A percentile compares a stretch with the other conserved stretches of the same genome.
Conservation (phyloP, 2,113 vertebrate genomes). For the Columba janthina region DNA sequence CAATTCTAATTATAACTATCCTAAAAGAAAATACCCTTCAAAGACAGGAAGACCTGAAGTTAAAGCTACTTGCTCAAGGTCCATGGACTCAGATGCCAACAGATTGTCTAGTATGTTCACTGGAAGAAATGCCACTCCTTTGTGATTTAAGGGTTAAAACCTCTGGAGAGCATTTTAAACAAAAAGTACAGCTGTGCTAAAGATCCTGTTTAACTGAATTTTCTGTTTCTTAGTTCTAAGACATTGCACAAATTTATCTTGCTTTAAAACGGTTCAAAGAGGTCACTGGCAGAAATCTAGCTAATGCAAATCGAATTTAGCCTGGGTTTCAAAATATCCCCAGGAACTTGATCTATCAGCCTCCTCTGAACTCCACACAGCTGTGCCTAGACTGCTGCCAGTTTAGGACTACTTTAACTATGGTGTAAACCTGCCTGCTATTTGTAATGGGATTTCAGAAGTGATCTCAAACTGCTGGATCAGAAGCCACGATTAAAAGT, state of each 20-base stretch:
- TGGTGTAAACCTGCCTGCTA: background rate
- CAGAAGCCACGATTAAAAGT: background rate
- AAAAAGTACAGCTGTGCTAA: background rate
- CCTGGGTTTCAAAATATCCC: background rate
- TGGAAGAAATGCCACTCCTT: background rate
- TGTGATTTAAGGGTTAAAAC: background rate
- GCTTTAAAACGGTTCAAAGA: background rate
- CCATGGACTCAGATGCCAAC: background rate
- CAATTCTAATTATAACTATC: background rate
- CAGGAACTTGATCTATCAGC: background rate
- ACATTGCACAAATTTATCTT: background rate
- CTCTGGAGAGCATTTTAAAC: background rate
- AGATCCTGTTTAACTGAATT: background rate
- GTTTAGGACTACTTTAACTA: background rate
- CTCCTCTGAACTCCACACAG: accelerated
- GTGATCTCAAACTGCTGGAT: background rate
- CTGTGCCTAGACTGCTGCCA: background rate
- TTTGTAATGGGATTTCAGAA: background rate
- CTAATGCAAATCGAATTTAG: background rate
- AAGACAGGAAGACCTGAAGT: background rate
- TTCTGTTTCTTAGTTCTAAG: background rate
- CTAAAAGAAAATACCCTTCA: background rate
- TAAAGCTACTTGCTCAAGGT: background rate
- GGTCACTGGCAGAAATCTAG: background rate
- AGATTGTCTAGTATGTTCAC: background rate